Conservation (phyloP, 2,113 vertebrate genomes). For the Apeltes quadracus region DNA sequence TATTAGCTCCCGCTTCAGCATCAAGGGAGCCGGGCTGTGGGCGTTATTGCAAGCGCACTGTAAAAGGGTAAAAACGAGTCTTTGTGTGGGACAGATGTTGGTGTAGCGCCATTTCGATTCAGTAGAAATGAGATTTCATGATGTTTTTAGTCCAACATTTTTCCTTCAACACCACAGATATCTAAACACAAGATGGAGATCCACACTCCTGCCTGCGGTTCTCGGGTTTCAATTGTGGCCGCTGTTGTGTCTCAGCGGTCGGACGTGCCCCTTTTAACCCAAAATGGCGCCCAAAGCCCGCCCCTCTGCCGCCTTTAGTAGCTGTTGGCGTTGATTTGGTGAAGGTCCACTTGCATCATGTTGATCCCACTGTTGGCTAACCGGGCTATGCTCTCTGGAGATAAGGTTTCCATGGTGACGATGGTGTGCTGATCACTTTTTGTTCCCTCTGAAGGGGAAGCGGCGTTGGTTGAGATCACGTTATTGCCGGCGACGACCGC, state of each 20-base stretch:
- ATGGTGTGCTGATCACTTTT: slow-evolving; percentile 81
- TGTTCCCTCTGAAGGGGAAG: slow-evolving; percentile 68
- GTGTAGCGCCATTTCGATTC: slow-evolving; percentile 54
- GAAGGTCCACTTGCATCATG: slow-evolving; percentile 95
- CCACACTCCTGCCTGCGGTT: slow-evolving; percentile 23
- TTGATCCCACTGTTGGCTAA: slow-evolving; percentile 91
- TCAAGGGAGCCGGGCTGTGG: slow-evolving; percentile 16
- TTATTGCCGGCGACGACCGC: slow-evolving; percentile 13
- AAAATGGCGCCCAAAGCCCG: slow-evolving; percentile 39
- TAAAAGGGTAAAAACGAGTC: slow-evolving; percentile 13
- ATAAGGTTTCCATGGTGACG: slow-evolving; percentile 93
- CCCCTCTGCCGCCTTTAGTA: slow-evolving; percentile 79
- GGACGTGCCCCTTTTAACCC: slow-evolving; percentile 51
- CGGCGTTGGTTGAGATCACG: slow-evolving; percentile 69
- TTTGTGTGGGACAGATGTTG: slow-evolving; percentile 36
- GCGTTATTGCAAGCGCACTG: slow-evolving; percentile 32
- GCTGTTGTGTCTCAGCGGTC: slow-evolving; percentile 18
- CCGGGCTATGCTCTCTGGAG: slow-evolving; percentile 90
- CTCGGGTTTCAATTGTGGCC: slow-evolving; percentile 34
- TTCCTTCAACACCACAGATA: slow-evolving; percentile 43
- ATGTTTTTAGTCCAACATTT: slow-evolving; percentile 38
- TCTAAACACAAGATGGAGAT: slow-evolving; percentile 46
- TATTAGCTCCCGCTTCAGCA: slow-evolving; percentile 19
- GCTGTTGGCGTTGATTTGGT: slow-evolving; percentile 92
- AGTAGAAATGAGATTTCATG: slow-evolving; percentile 36